Percentiles rank a stretch among this genome's conserved stretches.
These are phyloP conservation scores for Drosophila lini DNA, from an alignment of 1,140 invertebrate genomes.

Conservation along the genomic window DNA sequence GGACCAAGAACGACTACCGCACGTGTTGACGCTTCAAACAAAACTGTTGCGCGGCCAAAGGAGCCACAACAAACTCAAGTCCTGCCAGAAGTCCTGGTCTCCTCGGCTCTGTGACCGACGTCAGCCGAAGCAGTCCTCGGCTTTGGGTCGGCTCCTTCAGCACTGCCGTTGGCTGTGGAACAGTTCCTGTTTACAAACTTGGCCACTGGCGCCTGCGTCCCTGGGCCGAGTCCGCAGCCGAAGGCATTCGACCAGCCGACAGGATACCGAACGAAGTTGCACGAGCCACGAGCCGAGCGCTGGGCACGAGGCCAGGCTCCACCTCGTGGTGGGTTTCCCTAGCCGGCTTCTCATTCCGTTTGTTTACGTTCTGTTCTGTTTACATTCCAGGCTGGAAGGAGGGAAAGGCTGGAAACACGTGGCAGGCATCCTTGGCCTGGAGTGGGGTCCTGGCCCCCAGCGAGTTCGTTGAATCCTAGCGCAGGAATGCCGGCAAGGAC, in stretches of 20 bases:
- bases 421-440: conserved; percentile 2
- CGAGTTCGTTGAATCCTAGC: conserved; percentile 25
- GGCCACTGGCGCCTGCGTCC: conserved; percentile 66
- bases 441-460: background rate
- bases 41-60: conserved; percentile 66
- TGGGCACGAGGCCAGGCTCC: background rate
- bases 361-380: conserved; percentile 70
- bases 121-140: conserved; percentile 24
- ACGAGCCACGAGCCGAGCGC: conserved; percentile 1
- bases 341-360: conserved; percentile 33
- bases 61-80: conserved; percentile 31
- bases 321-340: conserved; percentile 43
- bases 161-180: conserved; percentile 69
- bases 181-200: conserved; percentile 58
- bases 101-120: background rate
- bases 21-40: conserved; percentile 78
- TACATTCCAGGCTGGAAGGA: conserved; percentile 50
- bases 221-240: conserved; percentile 10
- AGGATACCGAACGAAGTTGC: conserved; percentile 2
- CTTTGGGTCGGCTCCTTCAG: conserved; percentile 37
- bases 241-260: conserved; percentile 7
- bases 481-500: conserved; percentile 34
- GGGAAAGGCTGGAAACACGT: conserved; percentile 28
- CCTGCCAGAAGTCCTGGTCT: conserved; percentile 4
- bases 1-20: conserved; percentile 55